Evolutionary conservation across 2,113 vertebrate genomes (phyloP).

Genomic region (Platycercus adscitus): DNA sequence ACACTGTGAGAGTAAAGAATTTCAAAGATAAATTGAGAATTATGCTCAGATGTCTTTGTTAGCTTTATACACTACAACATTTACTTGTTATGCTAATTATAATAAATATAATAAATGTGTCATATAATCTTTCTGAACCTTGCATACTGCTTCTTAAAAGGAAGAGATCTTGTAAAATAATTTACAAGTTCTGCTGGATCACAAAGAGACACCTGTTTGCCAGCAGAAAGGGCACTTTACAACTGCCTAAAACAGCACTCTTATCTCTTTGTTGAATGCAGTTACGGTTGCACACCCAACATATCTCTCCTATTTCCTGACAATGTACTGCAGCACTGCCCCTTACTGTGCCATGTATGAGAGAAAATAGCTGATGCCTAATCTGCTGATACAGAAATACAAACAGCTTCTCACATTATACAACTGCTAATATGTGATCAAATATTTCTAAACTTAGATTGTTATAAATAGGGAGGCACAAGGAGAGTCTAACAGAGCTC

Average conservation of each 20-base stretch:
- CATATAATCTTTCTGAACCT: background rate
- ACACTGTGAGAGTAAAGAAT: background rate
- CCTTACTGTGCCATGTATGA: background rate
- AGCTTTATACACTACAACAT: background rate
- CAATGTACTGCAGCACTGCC: background rate
- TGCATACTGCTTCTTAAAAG: background rate
- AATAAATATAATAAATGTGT: background rate
- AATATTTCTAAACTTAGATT: conserved; percentile 29
- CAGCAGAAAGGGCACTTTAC: background rate
- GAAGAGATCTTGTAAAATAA: background rate
- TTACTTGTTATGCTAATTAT: background rate
- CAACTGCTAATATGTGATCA: conserved; percentile 35
- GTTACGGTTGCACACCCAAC: background rate
- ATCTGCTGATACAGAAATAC: conserved; percentile 29
- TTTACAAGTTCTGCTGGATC: background rate
- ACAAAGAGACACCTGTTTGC: background rate
- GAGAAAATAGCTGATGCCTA: conserved; percentile 14
- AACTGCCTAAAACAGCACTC: background rate
- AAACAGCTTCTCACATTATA: conserved; percentile 24
- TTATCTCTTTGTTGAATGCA: background rate
- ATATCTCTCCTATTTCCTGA: background rate
- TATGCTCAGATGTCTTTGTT: background rate
- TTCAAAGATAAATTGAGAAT: background rate
- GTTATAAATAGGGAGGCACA: conserved; percentile 9
- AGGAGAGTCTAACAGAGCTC: background rate